Evolutionary conservation across 1,140 invertebrate species (phyloP).

Genomic region (Chrysomallon squamiferum): DNA sequence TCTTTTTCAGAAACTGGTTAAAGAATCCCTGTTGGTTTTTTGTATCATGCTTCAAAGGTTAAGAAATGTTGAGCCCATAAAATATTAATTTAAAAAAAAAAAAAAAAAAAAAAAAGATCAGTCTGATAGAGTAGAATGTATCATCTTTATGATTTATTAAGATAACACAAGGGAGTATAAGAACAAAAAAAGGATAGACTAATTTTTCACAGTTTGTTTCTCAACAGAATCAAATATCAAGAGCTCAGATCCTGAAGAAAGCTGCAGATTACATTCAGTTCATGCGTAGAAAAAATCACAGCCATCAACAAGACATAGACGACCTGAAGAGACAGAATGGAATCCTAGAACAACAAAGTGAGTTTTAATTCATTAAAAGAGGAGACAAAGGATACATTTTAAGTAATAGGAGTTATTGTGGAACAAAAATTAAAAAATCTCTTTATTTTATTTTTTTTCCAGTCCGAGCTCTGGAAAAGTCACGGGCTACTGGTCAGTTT

Average conservation of each 20-base stretch:
- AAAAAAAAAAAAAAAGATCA: too few species aligned
- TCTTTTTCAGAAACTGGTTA: too few species aligned
- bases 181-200: neutral
- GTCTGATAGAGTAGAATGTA: too few species aligned
- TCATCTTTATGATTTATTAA: too few species aligned
- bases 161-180: too few species aligned
- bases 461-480: constrained; percentile 4
- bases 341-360: constrained; percentile 90
- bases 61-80: too few species aligned
- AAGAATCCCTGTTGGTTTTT: too few species aligned
- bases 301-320: constrained; percentile 94
- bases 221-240: constrained; percentile 75
- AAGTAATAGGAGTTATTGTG: too few species aligned
- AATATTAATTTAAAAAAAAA: too few species aligned
- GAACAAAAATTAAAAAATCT: too few species aligned
- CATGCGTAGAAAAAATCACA: constrained; percentile 91
- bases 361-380: constrained; percentile 24
- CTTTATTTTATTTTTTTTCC: neutral
- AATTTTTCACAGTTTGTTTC: neutral
- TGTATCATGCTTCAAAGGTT: too few species aligned
- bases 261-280: constrained; percentile 96
- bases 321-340: constrained; percentile 91
- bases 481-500: neutral
- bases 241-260: constrained; percentile 97
- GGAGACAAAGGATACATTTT: too few species aligned